Percentiles rank a stretch among this genome's conserved stretches.
Conservation (phyloP, 2,888 invertebrate species). For the Eupithecia abbreviata region DNA sequence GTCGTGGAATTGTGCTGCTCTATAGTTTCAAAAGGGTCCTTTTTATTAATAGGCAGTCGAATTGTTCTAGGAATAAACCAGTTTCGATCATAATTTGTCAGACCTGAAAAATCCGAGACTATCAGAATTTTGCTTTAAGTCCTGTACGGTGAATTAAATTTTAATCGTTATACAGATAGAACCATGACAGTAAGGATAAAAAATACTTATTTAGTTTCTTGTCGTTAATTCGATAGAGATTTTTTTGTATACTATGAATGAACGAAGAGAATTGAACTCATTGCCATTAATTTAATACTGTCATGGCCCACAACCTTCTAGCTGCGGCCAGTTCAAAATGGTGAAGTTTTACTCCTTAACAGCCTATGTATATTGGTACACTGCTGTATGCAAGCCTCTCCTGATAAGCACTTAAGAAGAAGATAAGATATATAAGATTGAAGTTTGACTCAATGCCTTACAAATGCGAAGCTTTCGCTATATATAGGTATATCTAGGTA, state of each 20-base stretch:
- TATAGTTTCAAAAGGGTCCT: background rate
- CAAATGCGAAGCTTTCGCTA: background rate
- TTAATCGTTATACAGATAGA: background rate
- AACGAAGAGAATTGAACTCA: background rate
- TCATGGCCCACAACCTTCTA: no score
- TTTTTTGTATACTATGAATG: background rate
- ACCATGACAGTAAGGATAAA: background rate
- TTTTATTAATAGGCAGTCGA: background rate
- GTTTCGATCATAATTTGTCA: background rate
- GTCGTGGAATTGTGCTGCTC: conserved; percentile 1
- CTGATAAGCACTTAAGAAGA: no score
- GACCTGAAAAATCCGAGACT: background rate
- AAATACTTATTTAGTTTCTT: background rate
- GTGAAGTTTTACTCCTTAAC: no score
- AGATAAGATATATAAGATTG: no score
- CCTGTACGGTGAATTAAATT: background rate
- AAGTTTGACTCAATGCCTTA: background rate
- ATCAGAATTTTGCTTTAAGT: background rate
- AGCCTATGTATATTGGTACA: no score
- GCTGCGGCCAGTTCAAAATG: no score
- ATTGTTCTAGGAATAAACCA: background rate
- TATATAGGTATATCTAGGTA: background rate
- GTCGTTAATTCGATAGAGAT: background rate
- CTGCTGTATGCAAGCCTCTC: no score
- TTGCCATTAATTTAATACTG: background rate